A percentile compares a stretch with the other conserved stretches of the same genome.
phyloP scores from a whole-genome alignment of 2,797 vertebrate genomes.

The Manis crassicaudata region DNA sequence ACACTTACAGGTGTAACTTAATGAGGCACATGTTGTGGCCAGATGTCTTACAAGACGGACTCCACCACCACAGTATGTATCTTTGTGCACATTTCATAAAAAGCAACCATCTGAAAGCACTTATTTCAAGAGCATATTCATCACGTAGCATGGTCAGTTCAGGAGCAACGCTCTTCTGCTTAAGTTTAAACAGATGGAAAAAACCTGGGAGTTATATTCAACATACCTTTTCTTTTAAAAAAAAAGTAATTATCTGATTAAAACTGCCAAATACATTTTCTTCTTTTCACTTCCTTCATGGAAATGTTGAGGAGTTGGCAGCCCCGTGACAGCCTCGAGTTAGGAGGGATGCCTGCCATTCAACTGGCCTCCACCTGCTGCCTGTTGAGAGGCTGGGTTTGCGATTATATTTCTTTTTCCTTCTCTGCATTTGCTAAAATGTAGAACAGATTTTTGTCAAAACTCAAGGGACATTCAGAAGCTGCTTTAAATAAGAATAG shows the following conservation, averaged over 20 bases:
- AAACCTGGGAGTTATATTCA: conserved; percentile 79
- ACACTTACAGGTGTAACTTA: conserved; percentile 84
- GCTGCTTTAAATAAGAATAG: neutral
- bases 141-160: conserved; percentile 67
- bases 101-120: conserved; percentile 76
- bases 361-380: conserved; percentile 58
- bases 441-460: conserved; percentile 2
- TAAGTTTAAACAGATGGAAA: conserved; percentile 84
- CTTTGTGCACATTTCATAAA: conserved; percentile 69
- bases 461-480: conserved; percentile 14
- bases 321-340: neutral
- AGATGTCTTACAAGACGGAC: conserved; percentile 81
- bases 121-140: conserved; percentile 76
- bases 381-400: neutral
- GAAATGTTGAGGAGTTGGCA: conserved; percentile 51
- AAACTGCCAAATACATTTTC: conserved; percentile 81
- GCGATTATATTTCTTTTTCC: neutral
- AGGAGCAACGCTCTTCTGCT: conserved; percentile 71
- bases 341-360: conserved; percentile 44
- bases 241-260: conserved; percentile 82
- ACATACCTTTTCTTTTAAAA: conserved; percentile 73
- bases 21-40: conserved; percentile 83
- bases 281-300: conserved; percentile 56
- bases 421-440: conserved; percentile 37
- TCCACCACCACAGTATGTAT: conserved; percentile 63